These are phyloP conservation scores for Coracias cyanogaster DNA, from an alignment of 2,797 vertebrate species.

Conservation along the genomic window DNA sequence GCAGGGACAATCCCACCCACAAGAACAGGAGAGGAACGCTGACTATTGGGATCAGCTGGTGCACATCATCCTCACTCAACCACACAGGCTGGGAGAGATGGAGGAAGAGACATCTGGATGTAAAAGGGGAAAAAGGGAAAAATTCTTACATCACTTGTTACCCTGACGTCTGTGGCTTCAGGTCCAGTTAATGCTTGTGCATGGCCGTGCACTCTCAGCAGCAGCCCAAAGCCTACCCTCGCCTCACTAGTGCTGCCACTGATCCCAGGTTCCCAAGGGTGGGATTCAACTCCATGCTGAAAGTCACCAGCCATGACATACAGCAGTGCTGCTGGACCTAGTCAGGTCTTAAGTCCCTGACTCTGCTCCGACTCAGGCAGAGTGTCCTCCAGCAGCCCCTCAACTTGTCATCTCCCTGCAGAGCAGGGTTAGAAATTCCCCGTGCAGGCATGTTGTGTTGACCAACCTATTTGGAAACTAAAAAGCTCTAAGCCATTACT, in stretches of 20 bases:
- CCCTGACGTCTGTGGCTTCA: background rate
- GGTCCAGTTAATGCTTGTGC: background rate
- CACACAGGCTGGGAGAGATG: fast-evolving
- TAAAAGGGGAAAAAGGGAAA: background rate
- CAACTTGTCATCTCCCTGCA: background rate
- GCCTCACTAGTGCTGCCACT: fast-evolving
- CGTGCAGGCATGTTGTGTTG: fast-evolving
- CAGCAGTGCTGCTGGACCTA: too few species aligned
- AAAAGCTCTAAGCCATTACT: background rate
- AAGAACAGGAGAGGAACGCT: background rate
- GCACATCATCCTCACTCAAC: background rate
- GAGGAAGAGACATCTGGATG: background rate
- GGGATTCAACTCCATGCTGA: background rate
- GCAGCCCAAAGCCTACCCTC: background rate
- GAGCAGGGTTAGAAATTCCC: background rate
- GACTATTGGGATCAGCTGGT: background rate
- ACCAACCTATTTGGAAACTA: background rate
- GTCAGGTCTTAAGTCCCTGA: fast-evolving
- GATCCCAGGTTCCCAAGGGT: fast-evolving
- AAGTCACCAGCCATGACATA: too few species aligned
- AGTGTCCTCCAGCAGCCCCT: background rate
- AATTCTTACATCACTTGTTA: background rate
- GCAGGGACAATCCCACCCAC: background rate
- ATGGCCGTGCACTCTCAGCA: fast-evolving
- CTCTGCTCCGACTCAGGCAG: background rate